These are phyloP conservation scores for Menura novaehollandiae DNA, from an alignment of 2,113 vertebrate species.

Conservation along the genomic window DNA sequence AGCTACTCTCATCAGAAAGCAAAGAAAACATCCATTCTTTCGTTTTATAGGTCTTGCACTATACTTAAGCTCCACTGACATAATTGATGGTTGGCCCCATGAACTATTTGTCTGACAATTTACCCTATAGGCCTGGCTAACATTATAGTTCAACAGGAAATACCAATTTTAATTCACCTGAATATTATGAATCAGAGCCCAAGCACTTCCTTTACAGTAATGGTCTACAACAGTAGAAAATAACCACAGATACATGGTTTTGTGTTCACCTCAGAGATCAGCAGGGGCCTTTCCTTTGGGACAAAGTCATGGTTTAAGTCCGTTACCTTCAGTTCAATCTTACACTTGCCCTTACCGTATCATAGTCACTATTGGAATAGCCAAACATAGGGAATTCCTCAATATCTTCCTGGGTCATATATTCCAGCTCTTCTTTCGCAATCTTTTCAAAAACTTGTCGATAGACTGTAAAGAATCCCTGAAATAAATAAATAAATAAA, in stretches of 20 bases:
- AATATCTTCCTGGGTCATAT: slow-evolving; percentile 73
- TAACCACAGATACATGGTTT: neutral
- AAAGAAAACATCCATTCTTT: neutral
- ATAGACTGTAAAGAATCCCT: slow-evolving; percentile 94
- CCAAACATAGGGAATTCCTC: slow-evolving; percentile 89
- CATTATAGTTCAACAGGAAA: neutral
- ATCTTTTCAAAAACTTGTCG: slow-evolving; percentile 88
- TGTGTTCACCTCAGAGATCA: neutral
- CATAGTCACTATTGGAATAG: slow-evolving; percentile 90
- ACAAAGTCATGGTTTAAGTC: neutral
- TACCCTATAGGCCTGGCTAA: neutral
- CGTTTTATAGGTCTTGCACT: neutral
- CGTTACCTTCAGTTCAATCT: neutral
- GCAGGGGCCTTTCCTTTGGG: neutral
- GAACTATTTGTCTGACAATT: neutral
- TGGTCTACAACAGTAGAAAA: neutral
- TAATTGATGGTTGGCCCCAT: neutral
- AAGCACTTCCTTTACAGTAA: neutral
- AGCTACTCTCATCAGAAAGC: neutral
- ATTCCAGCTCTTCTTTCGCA: slow-evolving; percentile 88
- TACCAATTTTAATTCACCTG: neutral
- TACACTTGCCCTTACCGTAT: slow-evolving; percentile 75
- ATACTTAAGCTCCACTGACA: neutral
- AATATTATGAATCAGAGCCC: neutral
- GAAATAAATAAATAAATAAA: neutral